Percentiles rank a stretch among this genome's conserved stretches.
Evolutionary conservation across 2,888 invertebrate species (phyloP).

Genomic region (Hypolimnas misippus): DNA sequence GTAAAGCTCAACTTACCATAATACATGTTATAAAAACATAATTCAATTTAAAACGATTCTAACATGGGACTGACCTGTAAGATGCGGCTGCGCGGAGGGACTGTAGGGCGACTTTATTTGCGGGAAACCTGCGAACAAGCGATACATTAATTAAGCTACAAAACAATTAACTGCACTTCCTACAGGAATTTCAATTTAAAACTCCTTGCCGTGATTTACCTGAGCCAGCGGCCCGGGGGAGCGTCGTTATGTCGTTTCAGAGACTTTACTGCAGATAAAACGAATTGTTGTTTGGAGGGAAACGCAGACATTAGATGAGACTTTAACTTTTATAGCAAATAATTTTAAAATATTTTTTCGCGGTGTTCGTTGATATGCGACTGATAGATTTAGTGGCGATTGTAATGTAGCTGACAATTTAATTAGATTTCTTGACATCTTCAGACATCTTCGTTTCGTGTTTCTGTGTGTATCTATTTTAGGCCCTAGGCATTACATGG

Average conservation of each 20-base stretch:
- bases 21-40: no score
- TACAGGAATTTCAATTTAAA: conserved; percentile 59
- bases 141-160: conserved; percentile 60
- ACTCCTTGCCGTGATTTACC: conserved; percentile 41
- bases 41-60: no score
- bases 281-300: conserved; percentile 23
- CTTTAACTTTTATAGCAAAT: no score
- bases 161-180: conserved; percentile 54
- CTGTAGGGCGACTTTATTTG: conserved; percentile 87
- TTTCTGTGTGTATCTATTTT: no score
- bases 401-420: no score
- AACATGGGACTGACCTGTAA: conserved; percentile 86
- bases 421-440: no score
- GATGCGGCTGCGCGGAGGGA: conserved; percentile 84
- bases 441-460: no score
- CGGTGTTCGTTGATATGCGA: no score
- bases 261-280: conserved; percentile 33
- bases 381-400: no score
- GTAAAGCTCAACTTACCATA: no score
- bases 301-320: conserved; percentile 12
- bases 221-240: conserved; percentile 21
- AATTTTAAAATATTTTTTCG: no score
- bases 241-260: conserved; percentile 34
- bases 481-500: no score
- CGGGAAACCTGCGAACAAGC: conserved; percentile 84